phyloP scores from a whole-genome alignment of 2,113 vertebrate genomes.

The Cebidichthys violaceus region DNA sequence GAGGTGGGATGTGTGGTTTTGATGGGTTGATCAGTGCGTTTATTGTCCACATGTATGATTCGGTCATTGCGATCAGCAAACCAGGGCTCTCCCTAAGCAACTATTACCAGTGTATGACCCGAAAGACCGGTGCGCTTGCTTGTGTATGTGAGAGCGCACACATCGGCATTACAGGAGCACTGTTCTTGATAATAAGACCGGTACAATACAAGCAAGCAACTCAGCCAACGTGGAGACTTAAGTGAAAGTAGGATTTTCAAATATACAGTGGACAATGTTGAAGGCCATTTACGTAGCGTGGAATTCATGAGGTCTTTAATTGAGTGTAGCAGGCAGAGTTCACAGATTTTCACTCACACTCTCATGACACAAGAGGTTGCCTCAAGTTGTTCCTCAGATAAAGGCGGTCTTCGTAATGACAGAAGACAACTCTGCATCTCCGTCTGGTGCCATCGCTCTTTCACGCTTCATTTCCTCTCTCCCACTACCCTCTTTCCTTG shows the following conservation, averaged over 20 bases:
- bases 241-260: slow-evolving; percentile 3
- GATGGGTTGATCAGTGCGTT: background rate
- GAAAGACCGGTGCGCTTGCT: background rate
- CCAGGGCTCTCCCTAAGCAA: background rate
- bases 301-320: slow-evolving; percentile 22
- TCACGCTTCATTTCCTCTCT: slow-evolving; percentile 66
- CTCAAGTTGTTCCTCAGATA: slow-evolving; percentile 63
- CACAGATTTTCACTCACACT: slow-evolving; percentile 54
- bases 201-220: background rate
- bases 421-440: slow-evolving; percentile 63
- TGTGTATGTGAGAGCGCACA: background rate
- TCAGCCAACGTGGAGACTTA: background rate
- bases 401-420: slow-evolving; percentile 63
- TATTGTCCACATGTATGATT: background rate
- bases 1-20: background rate
- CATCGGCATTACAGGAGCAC: background rate
- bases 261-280: slow-evolving; percentile 1
- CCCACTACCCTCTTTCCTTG: slow-evolving; percentile 41
- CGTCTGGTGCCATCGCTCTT: slow-evolving; percentile 60
- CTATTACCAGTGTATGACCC: slow-evolving; percentile 18
- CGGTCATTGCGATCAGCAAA: slow-evolving; percentile 8
- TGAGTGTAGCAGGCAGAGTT: slow-evolving; percentile 36
- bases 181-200: background rate
- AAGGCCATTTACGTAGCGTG: slow-evolving; percentile 26
- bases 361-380: slow-evolving; percentile 55